Percentiles rank a stretch among this genome's conserved stretches.
Conservation (phyloP, 2,888 invertebrate species). For the Chrysolina oricalcia region DNA sequence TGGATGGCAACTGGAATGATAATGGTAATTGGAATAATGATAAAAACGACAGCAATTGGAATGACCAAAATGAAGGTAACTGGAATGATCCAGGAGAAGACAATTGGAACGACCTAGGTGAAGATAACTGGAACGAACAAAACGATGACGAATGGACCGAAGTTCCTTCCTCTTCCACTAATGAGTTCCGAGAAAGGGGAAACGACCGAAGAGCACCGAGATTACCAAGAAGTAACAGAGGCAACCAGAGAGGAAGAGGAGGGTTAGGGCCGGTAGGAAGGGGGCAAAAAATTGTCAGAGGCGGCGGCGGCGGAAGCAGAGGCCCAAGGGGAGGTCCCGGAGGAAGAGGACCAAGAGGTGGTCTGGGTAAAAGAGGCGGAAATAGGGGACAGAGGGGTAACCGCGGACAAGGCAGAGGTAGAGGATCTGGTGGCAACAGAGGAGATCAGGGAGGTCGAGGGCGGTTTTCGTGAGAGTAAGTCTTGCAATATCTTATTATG, state of each 20-base stretch:
- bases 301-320: not conserved
- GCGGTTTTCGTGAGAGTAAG: conserved; percentile 36
- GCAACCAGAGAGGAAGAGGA: conserved; percentile 65
- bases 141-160: conserved; percentile 37
- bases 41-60: conserved; percentile 28
- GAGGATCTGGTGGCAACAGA: conserved; percentile 2
- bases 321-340: not conserved
- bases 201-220: conserved; percentile 22
- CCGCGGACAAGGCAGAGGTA: not conserved
- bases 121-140: conserved; percentile 2
- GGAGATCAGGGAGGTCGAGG: conserved; percentile 34
- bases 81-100: conserved; percentile 29
- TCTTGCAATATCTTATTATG: not conserved
- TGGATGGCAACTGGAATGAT: conserved; percentile 34
- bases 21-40: not conserved
- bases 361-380: conserved; percentile 7
- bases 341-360: not conserved
- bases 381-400: not conserved
- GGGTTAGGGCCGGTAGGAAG: conserved; percentile 32
- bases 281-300: not conserved
- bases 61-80: conserved; percentile 37
- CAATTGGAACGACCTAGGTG: conserved; percentile 28
- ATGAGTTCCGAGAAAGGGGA: conserved; percentile 39
- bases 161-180: conserved; percentile 23
- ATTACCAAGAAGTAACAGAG: conserved; percentile 62